Evolutionary conservation across 2,113 vertebrate genomes (phyloP).

Genomic region (Channa argus): DNA sequence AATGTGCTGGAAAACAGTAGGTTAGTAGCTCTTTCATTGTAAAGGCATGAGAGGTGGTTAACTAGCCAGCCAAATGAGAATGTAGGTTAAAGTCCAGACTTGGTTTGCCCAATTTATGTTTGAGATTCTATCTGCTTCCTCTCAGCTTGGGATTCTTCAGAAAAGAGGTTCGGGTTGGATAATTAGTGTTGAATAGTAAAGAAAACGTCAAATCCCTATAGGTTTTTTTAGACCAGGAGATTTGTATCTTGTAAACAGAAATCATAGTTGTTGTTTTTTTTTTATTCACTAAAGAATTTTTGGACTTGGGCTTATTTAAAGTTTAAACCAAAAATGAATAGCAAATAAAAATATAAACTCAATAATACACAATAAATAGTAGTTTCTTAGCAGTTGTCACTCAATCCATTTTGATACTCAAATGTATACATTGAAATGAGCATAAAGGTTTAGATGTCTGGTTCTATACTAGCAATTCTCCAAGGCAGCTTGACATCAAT

Average conservation of each 20-base stretch:
- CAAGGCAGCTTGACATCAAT: conserved; percentile 8
- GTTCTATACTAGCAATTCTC: background rate
- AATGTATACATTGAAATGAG: too few relatives aligned
- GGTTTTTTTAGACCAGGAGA: conserved; percentile 60
- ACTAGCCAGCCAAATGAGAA: conserved; percentile 56
- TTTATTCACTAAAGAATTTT: too few relatives aligned
- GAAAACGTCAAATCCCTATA: conserved; percentile 54
- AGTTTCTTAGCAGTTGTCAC: too few relatives aligned
- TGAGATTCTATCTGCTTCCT: conserved; percentile 82
- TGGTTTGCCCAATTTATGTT: conserved; percentile 79
- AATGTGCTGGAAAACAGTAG: conserved; percentile 19
- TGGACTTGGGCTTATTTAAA: too few relatives aligned
- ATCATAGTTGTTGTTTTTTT: background rate
- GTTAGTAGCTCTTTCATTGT: conserved; percentile 40
- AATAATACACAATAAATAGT: too few relatives aligned
- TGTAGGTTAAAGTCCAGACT: conserved; percentile 62
- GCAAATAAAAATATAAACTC: too few relatives aligned
- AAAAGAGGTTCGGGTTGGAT: conserved; percentile 15
- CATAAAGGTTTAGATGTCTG: background rate
- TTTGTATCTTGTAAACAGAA: conserved; percentile 53
- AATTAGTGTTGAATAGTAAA: conserved; percentile 65
- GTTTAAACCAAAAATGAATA: background rate
- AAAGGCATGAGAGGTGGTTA: conserved; percentile 51
- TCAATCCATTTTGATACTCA: too few relatives aligned
- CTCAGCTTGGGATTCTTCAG: conserved; percentile 64